Base-by-base conservation (phyloP, 2,888 invertebrate genomes). In the Nomada hirtipes region DNA sequence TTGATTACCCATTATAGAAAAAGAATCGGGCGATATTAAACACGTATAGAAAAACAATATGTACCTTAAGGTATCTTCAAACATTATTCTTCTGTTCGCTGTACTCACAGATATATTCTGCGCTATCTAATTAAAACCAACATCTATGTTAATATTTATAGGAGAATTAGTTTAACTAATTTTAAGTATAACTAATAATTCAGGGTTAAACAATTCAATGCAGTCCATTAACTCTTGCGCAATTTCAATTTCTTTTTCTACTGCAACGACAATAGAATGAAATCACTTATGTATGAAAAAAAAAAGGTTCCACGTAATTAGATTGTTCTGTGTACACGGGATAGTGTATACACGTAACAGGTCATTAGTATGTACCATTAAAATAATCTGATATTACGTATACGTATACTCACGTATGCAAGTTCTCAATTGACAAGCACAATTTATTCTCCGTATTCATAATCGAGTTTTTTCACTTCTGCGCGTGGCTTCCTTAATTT, bases 321-420 rank as follows among this genome's bases (percentile, higher is more conserved):
- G 13, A 23, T 15, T 36, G 9, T 10, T 10, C 10, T 26, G 13
- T 42, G 4, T 10, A 36, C n/a, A 36, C 47, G 47, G n/a, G n/a
- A 11, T 29, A 57, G 57, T 18, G 4, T 42, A 44, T 13, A 60
- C 23, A 42, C 10, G 1, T 44, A 15, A 29, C 4, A 47, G 13
- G 4, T 9, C 23, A 44, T 57, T 50, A 20, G 36, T 59, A 23
- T 44, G 20, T 72, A 10, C 59, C 20, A 44, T 77, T 73, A 60
- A 57, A 60, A 52, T 55, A 36, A 36, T 36, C 36, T 36, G 36
- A 7, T 7, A 36, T 36, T 36, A 36, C 36, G 36, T 7, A 36
- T 36, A 36, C 36, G 4, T 36, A 7, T 36, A 36, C 36, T 7
- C 36, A 36, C 36, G 36, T 36, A 36, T 36, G 36, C 36, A 36